Percentiles rank a stretch among this genome's conserved stretches.
These are phyloP conservation scores for Philaethria dido DNA, from an alignment of 2,888 invertebrate genomes.

Conservation along the genomic window DNA sequence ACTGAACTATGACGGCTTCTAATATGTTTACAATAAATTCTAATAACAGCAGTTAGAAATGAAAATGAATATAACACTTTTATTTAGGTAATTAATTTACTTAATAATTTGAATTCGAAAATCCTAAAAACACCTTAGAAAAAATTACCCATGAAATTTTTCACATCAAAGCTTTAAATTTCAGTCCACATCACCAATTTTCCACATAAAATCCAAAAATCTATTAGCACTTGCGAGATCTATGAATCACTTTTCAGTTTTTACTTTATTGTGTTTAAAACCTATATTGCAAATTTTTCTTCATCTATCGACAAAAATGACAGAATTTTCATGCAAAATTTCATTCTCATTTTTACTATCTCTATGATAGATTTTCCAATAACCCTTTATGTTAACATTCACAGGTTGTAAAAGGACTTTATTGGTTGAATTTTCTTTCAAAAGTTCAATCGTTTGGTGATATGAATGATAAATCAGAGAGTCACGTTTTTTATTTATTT, in stretches of 20 bases:
- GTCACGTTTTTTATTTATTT: neutral
- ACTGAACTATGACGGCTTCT: too few species aligned
- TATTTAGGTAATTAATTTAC: too few species aligned
- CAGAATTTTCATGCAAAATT: neutral
- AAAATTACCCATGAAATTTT: too few species aligned
- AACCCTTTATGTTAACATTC: constrained; percentile 5
- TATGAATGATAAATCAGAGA: neutral
- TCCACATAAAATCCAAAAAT: neutral
- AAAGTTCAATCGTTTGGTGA: neutral
- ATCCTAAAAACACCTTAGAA: too few species aligned
- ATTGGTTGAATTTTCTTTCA: neutral
- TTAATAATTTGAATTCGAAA: too few species aligned
- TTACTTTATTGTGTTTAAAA: neutral
- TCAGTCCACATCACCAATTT: too few species aligned
- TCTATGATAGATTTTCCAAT: constrained; percentile 9
- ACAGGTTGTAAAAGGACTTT: neutral
- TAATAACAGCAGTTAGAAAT: too few species aligned
- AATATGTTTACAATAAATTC: too few species aligned
- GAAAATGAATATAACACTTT: too few species aligned
- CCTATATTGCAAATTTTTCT: neutral
- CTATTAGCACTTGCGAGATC: neutral
- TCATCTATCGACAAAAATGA: neutral
- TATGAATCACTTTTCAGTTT: neutral
- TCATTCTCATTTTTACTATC: neutral
- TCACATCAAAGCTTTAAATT: too few species aligned